These are phyloP conservation scores for Stegodyphus mimosarum DNA, from an alignment of 1,140 invertebrate genomes.

Conservation along the genomic window DNA sequence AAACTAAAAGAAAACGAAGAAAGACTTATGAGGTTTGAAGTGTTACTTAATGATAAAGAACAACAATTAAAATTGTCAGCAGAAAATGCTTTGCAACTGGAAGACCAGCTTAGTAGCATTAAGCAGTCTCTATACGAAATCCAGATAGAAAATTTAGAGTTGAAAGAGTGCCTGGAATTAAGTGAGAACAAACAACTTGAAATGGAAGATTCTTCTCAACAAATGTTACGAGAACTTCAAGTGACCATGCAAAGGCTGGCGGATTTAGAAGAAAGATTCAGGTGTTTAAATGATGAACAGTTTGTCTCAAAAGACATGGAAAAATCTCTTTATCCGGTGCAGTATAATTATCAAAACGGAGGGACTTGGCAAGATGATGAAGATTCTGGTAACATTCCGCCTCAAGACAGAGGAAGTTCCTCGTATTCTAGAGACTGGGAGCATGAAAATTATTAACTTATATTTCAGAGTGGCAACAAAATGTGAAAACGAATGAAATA, in stretches of 20 bases:
- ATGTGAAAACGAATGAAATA: neutral
- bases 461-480: neutral
- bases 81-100: conserved; percentile 48
- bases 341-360: conserved; percentile 39
- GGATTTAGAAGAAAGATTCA: conserved; percentile 38
- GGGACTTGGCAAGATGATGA: conserved; percentile 16
- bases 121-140: conserved; percentile 52
- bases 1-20: conserved; percentile 49
- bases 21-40: conserved; percentile 33
- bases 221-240: conserved; percentile 44
- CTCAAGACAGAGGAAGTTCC: conserved; percentile 12
- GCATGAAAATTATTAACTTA: conserved; percentile 28
- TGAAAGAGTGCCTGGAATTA: conserved; percentile 49
- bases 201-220: conserved; percentile 39
- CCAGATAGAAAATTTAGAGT: conserved; percentile 50
- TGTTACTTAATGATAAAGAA: conserved; percentile 39
- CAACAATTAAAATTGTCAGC: conserved; percentile 45
- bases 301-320: conserved; percentile 27
- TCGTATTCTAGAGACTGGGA: conserved; percentile 47
- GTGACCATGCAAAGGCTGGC: conserved; percentile 45
- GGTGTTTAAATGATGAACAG: conserved; percentile 39
- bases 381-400: conserved; percentile 27
- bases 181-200: conserved; percentile 46
- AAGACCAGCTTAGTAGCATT: conserved; percentile 47
- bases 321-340: conserved; percentile 39